Percentiles rank a stretch among this genome's conserved stretches.
Evolutionary conservation across 2,888 invertebrate species (phyloP).

Genomic region (Limnephilus rhombicus): DNA sequence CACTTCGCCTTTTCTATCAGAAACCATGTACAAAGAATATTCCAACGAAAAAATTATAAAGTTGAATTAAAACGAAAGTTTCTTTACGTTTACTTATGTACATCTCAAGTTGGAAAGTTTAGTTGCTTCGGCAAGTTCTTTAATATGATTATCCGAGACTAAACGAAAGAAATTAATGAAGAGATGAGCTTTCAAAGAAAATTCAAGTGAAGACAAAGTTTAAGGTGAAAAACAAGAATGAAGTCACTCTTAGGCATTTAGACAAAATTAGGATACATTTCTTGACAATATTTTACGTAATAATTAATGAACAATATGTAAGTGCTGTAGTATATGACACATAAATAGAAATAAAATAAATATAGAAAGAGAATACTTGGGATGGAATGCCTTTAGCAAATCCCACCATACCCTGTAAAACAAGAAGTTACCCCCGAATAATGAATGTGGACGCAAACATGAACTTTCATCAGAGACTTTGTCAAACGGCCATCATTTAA

Average conservation of each 20-base stretch:
- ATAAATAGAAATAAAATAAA: no score
- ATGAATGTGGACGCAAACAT: no score
- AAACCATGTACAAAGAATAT: neutral
- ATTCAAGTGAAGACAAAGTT: slow-evolving; percentile 3
- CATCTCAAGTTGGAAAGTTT: slow-evolving; percentile 5
- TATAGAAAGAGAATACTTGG: no score
- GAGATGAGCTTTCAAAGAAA: neutral
- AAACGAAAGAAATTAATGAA: slow-evolving; percentile 33
- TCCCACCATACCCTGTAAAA: no score
- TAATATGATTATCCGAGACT: slow-evolving; percentile 41
- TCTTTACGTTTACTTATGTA: neutral
- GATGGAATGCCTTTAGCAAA: no score
- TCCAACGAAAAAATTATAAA: neutral
- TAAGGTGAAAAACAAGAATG: neutral
- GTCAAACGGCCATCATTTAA: no score
- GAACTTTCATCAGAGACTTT: no score
- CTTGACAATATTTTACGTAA: neutral
- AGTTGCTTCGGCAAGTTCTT: slow-evolving; percentile 18
- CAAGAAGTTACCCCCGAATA: no score
- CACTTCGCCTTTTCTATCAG: neutral
- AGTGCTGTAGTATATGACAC: no score
- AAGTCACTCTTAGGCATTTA: neutral
- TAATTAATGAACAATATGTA: no score
- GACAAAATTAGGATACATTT: neutral
- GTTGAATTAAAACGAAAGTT: neutral